These are phyloP conservation scores for Propithecus perrieri DNA, from an alignment of 2,797 vertebrate genomes.

Conservation along the genomic window DNA sequence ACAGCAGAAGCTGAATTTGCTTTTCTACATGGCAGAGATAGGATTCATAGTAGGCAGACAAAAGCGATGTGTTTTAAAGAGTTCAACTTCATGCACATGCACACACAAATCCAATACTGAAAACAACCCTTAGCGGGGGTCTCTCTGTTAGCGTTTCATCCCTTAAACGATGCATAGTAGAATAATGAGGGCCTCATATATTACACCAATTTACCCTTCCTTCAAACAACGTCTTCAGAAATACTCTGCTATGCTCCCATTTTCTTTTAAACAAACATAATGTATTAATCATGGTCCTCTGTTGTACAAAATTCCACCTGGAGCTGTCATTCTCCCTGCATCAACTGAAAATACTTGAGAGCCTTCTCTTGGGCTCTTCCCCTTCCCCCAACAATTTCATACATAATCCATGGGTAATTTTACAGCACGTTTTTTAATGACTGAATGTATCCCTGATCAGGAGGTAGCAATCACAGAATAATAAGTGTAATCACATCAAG, in stretches of 20 bases:
- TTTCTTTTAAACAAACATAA: conserved; percentile 50
- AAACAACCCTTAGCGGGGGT: accelerated
- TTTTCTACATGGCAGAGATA: background rate
- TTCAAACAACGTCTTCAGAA: conserved; percentile 43
- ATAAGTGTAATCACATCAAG: conserved; percentile 54
- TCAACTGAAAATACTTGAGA: background rate
- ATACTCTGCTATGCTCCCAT: background rate
- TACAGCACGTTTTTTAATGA: background rate
- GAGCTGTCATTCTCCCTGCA: conserved; percentile 32
- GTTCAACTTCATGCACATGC: background rate
- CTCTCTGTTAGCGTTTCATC: background rate
- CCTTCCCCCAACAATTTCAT: background rate
- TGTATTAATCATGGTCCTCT: conserved; percentile 35
- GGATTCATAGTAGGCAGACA: background rate
- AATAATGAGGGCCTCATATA: background rate
- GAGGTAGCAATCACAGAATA: conserved; percentile 61
- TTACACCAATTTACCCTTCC: background rate
- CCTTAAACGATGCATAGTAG: background rate
- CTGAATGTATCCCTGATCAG: conserved; percentile 55
- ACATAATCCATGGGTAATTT: conserved; percentile 42
- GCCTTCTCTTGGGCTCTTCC: background rate
- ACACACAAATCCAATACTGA: background rate
- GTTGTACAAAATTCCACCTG: conserved; percentile 45
- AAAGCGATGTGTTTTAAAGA: background rate
- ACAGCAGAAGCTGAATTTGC: background rate